A percentile compares a stretch with the other conserved stretches of the same genome.
Conservation (phyloP, 2,113 vertebrate species). For the Crotalus horridus region DNA sequence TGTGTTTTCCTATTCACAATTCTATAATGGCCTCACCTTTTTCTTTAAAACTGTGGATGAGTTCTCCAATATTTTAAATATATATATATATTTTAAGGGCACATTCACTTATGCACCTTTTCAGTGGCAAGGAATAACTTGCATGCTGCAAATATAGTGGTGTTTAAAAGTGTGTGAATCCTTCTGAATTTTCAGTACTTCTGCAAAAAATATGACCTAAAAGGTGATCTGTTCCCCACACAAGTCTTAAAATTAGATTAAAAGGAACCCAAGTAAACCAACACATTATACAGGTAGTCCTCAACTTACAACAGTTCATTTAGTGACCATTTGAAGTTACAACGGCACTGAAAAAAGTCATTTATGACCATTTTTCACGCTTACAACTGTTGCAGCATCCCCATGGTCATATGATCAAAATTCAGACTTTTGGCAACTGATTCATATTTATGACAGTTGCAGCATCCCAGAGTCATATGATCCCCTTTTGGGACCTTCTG, state of each 20-base stretch:
- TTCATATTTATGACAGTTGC: no score
- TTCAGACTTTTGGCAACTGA: no score
- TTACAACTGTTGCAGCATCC: no score
- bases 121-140: background rate
- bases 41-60: background rate
- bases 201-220: background rate
- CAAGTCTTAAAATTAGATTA: background rate
- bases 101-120: background rate
- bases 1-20: background rate
- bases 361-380: no score
- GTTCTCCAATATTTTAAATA: background rate
- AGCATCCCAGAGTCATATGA: no score
- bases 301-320: no score
- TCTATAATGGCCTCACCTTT: background rate
- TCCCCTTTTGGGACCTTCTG: no score
- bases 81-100: background rate
- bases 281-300: no score
- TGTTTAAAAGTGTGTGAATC: background rate
- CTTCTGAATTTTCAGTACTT: background rate
- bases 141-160: background rate
- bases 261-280: background rate
- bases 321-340: no score
- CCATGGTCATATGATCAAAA: no score
- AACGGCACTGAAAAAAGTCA: no score
- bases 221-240: background rate